Conservation (phyloP, 2,797 vertebrate genomes). For the Scolopax rusticola region DNA sequence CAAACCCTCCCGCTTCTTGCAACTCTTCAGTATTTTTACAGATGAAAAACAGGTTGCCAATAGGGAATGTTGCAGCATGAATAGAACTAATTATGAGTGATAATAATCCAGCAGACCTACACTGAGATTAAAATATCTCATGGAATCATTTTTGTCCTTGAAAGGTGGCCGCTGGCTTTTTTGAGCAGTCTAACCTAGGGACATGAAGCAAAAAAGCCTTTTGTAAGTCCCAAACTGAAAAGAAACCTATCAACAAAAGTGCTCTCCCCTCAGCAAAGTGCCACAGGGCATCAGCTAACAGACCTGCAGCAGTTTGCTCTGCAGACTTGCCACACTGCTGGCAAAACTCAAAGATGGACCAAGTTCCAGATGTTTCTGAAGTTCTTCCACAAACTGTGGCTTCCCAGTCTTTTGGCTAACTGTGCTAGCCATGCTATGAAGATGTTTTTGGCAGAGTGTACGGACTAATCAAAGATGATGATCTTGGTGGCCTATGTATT, state of each 20-base stretch:
- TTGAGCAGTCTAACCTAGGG: neutral
- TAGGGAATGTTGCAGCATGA: neutral
- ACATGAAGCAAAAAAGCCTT: neutral
- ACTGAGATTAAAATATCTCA: constrained; percentile 9
- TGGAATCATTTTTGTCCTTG: neutral
- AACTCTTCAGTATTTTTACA: constrained; percentile 25
- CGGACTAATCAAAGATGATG: neutral
- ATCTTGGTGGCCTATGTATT: neutral
- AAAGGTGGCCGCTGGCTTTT: neutral
- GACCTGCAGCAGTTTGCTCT: neutral
- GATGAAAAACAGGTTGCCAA: constrained; percentile 34
- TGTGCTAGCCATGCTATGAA: neutral
- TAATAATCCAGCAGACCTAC: constrained; percentile 42
- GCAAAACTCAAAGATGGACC: neutral
- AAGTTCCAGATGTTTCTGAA: neutral
- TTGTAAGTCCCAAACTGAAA: neutral
- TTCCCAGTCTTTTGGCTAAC: constrained; percentile 1
- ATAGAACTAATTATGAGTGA: constrained; percentile 34
- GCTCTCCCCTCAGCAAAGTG: neutral
- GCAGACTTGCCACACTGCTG: neutral
- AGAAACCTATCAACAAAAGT: neutral
- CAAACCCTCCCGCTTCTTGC: constrained; percentile 21
- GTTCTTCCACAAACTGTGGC: neutral
- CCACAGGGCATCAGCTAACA: neutral
- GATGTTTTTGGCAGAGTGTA: neutral